These are phyloP conservation scores for Bursaphelenchus okinawaensis DNA, from an alignment of 2,888 invertebrate genomes.

Conservation along the genomic window DNA sequence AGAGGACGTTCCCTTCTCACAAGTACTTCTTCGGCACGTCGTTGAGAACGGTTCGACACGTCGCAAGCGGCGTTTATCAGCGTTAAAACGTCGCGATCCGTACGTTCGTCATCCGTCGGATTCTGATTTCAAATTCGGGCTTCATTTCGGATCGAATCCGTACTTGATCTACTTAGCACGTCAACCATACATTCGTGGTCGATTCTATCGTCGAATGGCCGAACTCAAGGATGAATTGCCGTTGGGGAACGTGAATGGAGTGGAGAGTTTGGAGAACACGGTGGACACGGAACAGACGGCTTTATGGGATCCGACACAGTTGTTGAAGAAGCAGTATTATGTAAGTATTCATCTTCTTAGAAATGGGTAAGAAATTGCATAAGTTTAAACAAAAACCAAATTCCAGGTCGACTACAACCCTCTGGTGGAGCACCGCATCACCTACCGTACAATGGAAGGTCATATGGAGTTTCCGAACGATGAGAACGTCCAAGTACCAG, in stretches of 20 bases:
- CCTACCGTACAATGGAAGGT: constrained; percentile 62
- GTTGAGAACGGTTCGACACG: constrained; percentile 6
- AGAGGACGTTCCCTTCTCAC: background rate
- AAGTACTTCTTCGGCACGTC: constrained; percentile 11
- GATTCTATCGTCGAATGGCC: constrained; percentile 8
- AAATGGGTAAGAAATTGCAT: background rate
- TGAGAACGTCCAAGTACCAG: constrained; percentile 58
- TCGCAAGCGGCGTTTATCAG: constrained; percentile 2
- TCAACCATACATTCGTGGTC: background rate
- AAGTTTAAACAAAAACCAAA: no score
- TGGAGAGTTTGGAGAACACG: background rate
- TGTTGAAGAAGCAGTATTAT: constrained; percentile 15
- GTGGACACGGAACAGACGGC: constrained; percentile 1
- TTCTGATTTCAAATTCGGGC: constrained; percentile 5
- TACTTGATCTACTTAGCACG: constrained; percentile 6
- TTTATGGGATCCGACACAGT: constrained; percentile 9
- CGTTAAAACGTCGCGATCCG: constrained; percentile 7
- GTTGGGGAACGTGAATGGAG: constrained; percentile 2
- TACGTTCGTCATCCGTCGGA: constrained; percentile 8
- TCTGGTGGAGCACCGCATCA: constrained; percentile 44
- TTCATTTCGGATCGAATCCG: background rate
- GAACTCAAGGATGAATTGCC: constrained; percentile 6
- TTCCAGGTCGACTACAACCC: constrained; percentile 51
- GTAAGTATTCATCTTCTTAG: background rate
- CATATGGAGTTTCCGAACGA: constrained; percentile 60